Evolutionary conservation across 2,113 vertebrate genomes (phyloP), one percentile per base, ranked within the genome.

Genomic region (Polyodon spathula): DNA sequence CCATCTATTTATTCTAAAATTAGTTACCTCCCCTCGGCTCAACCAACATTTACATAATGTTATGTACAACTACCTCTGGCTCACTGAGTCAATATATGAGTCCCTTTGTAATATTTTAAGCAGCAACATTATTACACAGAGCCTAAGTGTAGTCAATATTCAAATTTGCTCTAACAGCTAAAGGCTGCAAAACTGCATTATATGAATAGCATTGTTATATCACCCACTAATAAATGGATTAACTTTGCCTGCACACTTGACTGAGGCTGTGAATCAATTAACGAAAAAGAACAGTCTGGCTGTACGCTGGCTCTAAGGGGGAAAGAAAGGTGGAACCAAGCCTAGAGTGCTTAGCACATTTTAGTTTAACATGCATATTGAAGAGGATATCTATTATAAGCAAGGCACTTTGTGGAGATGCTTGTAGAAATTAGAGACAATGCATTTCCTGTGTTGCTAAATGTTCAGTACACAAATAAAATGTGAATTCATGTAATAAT

Each of bases 121-220:
- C n/a, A 17, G n/a, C n/a, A 54, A 54, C 15, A 54, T 54, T 54
- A 54, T 54, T 54, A 54, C 53, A 54, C 53, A 27, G 17, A 27
- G 53, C 53, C 7, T 54, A 54, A 27, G 37, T 11, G 17, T 17
- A 54, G 53, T 54, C 53, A 54, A 54, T 54, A 54, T 54, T 54
- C 53, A 54, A 54, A 17, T 54, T 54, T 54, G 53, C 37, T 54
- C 4, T 17, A 54, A 54, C 53, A 27, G 37, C 37, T 54, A 16
- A 54, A 54, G 11, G 53, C 53, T 54, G 37, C 37, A 38, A 54
- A 54, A 54, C 8, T 7, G 2, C 37, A 54, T 17, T 54, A 16
- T 54, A 27, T 37, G 7, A 8, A 54, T 17, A 27, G 37, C 53
- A 54, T 4, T 54, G 16, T 5, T 54, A 8, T 54, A 54, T 54